These are phyloP conservation scores for Tethea ocularis DNA, from an alignment of 2,888 invertebrate genomes.

Conservation along the genomic window DNA sequence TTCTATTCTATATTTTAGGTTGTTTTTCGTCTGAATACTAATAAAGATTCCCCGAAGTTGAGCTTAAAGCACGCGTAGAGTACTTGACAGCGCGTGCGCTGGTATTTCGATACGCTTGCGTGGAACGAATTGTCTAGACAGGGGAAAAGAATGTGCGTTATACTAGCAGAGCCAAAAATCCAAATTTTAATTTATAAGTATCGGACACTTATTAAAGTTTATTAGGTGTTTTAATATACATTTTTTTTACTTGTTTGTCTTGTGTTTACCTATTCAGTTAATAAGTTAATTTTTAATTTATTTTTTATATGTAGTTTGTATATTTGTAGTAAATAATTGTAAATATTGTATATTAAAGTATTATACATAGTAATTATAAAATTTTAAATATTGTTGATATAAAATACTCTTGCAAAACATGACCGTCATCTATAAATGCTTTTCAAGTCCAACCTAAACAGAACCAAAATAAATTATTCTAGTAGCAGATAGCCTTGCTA, in stretches of 20 bases:
- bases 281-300: too few relatives aligned
- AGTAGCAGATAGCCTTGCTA: not conserved
- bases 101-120: slow-evolving; percentile 73
- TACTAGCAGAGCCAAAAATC: slow-evolving; percentile 21
- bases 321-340: too few relatives aligned
- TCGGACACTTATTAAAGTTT: too few relatives aligned
- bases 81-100: slow-evolving; percentile 69
- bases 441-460: not conserved
- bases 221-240: too few relatives aligned
- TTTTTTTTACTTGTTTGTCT: too few relatives aligned
- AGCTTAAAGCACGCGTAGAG: slow-evolving; percentile 64
- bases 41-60: slow-evolving; percentile 41
- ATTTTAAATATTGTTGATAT: too few relatives aligned
- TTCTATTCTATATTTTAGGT: not conserved
- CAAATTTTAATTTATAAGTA: too few relatives aligned
- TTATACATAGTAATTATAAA: too few relatives aligned
- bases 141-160: slow-evolving; percentile 47
- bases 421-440: not conserved
- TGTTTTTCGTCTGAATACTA: not conserved
- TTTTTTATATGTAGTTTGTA: too few relatives aligned
- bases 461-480: not conserved
- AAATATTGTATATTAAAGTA: too few relatives aligned
- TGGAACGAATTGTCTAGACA: slow-evolving; percentile 77
- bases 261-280: too few relatives aligned
- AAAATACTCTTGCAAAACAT: not conserved